Base-by-base conservation (phyloP, 2,888 invertebrate species). In the Pasiphila rectangulata region DNA sequence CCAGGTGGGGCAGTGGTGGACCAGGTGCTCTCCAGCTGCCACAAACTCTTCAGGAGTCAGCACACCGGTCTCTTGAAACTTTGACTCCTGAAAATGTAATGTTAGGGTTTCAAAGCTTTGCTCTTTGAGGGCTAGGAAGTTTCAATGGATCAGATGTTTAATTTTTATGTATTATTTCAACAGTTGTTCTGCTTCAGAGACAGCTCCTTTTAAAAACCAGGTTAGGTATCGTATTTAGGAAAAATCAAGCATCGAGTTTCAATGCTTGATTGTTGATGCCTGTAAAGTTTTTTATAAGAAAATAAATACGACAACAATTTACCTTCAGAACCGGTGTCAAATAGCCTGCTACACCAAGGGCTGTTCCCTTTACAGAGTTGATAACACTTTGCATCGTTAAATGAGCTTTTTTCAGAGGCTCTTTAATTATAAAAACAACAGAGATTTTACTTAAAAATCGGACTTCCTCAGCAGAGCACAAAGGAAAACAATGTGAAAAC, bases 1-100 rank as follows among this genome's bases (percentile, higher is more conserved):
- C 99, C 99, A 99, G 0, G 99, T 99, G 0, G 99, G 99, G 74
- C 99, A 99, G 75, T 99, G 98, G 83, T 99, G 98, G 0, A 99
- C 98, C 44, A 99, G 86, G 83, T 99, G 99, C 73, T 99, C 99
- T 1, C 99, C 99, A 12, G 99, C 99, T 2, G 95, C 97, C 2
- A 99, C 96, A 91, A 99, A 99, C 89, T 99, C 99, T 78, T 98
- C 98, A 1, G 99, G 99, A n/a, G 98, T 99, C 17, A 99, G 79
- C 1, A 99, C 98, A 20, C 99, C 99, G 7, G 98, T 99, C 83
- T 99, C 98, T 63, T 95, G 94, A 79, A 98, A 99, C 82, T 97
- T 98, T 3, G 98, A 98, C 82, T 98, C 97, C 98, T 98, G 3
- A 49, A 51, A 42, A 10, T 9, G 0, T 16, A 9, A 4, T n/a